phyloP scores from a whole-genome alignment of 2,113 vertebrate genomes.

The Daboia siamensis region DNA sequence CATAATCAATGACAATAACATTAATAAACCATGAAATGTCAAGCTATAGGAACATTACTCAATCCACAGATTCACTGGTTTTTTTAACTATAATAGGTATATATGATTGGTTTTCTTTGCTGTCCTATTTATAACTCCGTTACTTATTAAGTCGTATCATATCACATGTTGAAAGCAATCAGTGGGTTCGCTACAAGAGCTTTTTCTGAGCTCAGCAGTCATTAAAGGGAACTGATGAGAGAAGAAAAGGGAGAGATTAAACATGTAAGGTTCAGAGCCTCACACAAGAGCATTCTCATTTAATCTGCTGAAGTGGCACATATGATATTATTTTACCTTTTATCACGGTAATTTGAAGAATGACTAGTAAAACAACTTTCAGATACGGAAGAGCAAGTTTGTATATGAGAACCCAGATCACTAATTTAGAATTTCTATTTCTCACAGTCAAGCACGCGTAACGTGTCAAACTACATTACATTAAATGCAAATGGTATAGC shows the following conservation, averaged over 20 bases:
- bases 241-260: slow-evolving; percentile 4
- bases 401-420: neutral
- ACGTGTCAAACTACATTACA: neutral
- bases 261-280: neutral
- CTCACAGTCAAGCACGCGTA: neutral
- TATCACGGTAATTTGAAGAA: neutral
- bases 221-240: slow-evolving; percentile 1
- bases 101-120: neutral
- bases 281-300: neutral
- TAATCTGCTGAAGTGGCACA: slow-evolving; percentile 22
- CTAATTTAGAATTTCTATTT: neutral
- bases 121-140: slow-evolving; percentile 12
- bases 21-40: slow-evolving; percentile 31
- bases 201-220: neutral
- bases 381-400: neutral
- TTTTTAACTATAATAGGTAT: slow-evolving; percentile 11
- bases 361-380: neutral
- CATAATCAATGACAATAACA: slow-evolving; percentile 40
- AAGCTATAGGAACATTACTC: slow-evolving; percentile 8
- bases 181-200: neutral
- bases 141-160: slow-evolving; percentile 15
- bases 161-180: neutral
- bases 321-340: neutral
- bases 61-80: neutral
- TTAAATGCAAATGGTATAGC: neutral